Evolutionary conservation across 2,113 vertebrate genomes (phyloP), one percentile per base, ranked within the genome.

Genomic region (Chamaetylas fuelleborni): DNA sequence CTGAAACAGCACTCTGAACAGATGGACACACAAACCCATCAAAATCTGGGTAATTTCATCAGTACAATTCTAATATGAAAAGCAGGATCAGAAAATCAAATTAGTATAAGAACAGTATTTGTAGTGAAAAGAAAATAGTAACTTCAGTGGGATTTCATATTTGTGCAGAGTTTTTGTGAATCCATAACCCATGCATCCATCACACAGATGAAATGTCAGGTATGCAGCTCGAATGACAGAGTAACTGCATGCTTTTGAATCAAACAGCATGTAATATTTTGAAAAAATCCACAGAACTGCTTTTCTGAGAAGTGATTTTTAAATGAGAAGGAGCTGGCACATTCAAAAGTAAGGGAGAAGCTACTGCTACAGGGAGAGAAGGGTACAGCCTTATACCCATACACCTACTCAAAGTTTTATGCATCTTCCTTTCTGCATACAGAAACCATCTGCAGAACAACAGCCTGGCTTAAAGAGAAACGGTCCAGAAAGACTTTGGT

Each of bases 181-280:
- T 58, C 42, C 36, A 56, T 16, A 51, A 69, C 28, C 25, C 14
- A 34, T 7, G 14, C 29, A 62, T 23, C 19, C 14, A 67, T 15
- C 1, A 5, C 36, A 85, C 0, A 36, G 9, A 71, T 0, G 0
- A 86, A 79, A 19, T 33, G 28, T 7, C 48, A 60, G 26, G 28
- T 5, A 31, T 74, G 14, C n/a, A 29, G 42, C 5, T 29, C 25
- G 72, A 72, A 42, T 14, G 53, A 34, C 25, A 54, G n/a, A 65
- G 14, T 13, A 82, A 86, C 43, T 23, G 10, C 18, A 36, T 6
- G 15, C 5, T 48, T 48, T 38, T 58, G 26, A n/a, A 9, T 57
- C 23, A 74, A 66, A 57, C 3, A n/a, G n/a, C 25, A 85, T 25
- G 66, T 45, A 79, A 3, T 26, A 36, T 42, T 72, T 50, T 43